Conservation (phyloP, 2,888 invertebrate genomes). For the Lutraria lutraria region DNA sequence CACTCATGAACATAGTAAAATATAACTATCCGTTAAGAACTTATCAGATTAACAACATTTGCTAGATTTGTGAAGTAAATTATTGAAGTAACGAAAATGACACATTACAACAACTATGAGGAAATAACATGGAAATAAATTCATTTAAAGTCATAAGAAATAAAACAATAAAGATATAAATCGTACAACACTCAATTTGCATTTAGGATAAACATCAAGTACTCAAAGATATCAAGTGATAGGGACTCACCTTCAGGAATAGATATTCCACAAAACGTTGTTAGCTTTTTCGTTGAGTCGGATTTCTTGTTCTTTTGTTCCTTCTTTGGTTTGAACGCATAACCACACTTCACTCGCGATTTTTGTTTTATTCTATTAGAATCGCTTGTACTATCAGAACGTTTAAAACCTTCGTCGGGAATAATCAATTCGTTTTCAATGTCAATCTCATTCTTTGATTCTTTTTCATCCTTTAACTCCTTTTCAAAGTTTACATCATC, state of each 20-base stretch:
- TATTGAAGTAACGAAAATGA: not conserved
- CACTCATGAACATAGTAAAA: not conserved
- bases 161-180: not conserved
- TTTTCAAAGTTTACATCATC: not conserved
- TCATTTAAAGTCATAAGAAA: not conserved
- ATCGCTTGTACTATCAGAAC: not conserved
- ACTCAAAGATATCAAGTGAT: conserved; percentile 20
- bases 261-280: conserved; percentile 73
- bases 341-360: conserved; percentile 65
- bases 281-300: conserved; percentile 46
- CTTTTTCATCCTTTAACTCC: not conserved
- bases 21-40: not conserved
- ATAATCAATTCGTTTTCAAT: not conserved
- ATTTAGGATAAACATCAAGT: not conserved
- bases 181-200: not conserved
- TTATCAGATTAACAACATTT: not conserved
- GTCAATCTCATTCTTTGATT: not conserved
- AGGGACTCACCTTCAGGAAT: conserved; percentile 73
- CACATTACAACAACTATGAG: conserved; percentile 1
- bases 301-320: conserved; percentile 35
- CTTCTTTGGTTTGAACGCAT: conserved; percentile 65
- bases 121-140: not conserved
- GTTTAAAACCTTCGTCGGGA: not conserved
- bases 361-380: conserved; percentile 28
- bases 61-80: not conserved